These are phyloP conservation scores for Sylvicola cinctus DNA, from an alignment of 2,888 invertebrate genomes.

Conservation along the genomic window DNA sequence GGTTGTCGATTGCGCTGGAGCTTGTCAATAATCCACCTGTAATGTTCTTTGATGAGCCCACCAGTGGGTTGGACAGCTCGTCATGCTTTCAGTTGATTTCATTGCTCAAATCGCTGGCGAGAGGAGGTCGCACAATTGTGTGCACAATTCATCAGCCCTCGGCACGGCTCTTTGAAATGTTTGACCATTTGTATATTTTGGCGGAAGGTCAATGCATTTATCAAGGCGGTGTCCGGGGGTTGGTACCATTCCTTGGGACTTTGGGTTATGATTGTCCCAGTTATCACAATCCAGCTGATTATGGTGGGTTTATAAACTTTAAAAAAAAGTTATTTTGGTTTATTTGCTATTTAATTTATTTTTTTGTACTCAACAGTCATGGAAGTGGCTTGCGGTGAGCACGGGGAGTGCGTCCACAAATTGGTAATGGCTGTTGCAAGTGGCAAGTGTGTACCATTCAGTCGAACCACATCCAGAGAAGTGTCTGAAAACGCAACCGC, in stretches of 20 bases:
- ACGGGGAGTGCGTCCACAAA: conserved; percentile 73
- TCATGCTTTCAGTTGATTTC: conserved; percentile 86
- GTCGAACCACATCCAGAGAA: background rate
- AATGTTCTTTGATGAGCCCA: too few species aligned
- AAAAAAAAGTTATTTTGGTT: background rate
- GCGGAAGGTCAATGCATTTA: conserved; percentile 90
- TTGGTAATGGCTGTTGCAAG: conserved; percentile 66
- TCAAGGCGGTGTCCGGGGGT: conserved; percentile 58
- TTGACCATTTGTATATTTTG: conserved; percentile 78
- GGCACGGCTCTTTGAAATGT: conserved; percentile 87
- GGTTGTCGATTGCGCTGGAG: conserved; percentile 78
- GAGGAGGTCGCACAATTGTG: conserved; percentile 76
- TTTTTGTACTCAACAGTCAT: conserved; percentile 42
- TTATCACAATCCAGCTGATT: conserved; percentile 95
- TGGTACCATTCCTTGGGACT: conserved; percentile 59
- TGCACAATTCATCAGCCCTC: conserved; percentile 96
- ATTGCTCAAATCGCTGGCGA: conserved; percentile 67
- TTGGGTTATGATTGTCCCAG: conserved; percentile 76
- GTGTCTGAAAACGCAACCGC: conserved; percentile 1
- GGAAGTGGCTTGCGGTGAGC: conserved; percentile 90
- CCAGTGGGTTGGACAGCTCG: conserved; percentile 82
- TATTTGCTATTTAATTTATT: conserved; percentile 1
- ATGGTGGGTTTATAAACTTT: conserved; percentile 35
- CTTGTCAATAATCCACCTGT: conserved; percentile 91
- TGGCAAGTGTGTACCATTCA: conserved; percentile 42